Evolutionary conservation across 2,888 invertebrate species (phyloP), one percentile per base, ranked within the genome.

Genomic region (Drosophila sordidapex): DNA sequence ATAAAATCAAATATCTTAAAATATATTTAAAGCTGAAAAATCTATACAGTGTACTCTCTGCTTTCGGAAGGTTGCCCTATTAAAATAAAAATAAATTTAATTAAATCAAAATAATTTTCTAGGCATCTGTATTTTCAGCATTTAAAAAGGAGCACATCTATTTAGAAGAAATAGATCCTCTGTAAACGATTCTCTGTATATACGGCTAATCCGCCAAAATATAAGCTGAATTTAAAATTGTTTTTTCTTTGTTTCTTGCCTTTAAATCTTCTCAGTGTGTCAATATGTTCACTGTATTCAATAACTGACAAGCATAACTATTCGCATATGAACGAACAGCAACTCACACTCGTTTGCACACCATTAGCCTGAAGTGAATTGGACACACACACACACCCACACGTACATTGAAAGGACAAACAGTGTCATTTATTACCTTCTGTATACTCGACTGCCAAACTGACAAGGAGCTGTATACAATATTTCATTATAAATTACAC

Each of bases 401-500:
- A 4, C 2, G 25, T 15, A 46, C 46, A 46, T 48, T 56, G 29
- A n/a, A 18, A 56, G 62, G 69, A 65, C 74, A 81, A 79, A 83
- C 83, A 83, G 82, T 83, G 85, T 78, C 85, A 85, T 85, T 85
- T 85, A 85, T 85, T 86, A 85, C 85, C 83, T 86, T 78, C 82
- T 71, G 73, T 82, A 81, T 78, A 82, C 80, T 86, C 83, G 80
- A 62, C 88, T 88, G 88, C 83, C 86, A 80, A 86, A 83, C 88
- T 88, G 83, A 82, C 83, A 86, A 67, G 68, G 82, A 86, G 71
- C 80, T 57, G 82, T 83, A 73, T 83, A 85, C 83, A 88, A 87
- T 87, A 87, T 89, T 87, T 87, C 87, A 87, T 89, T 87, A 87
- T 87, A 87, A 87, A 87, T 87, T 89, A 84, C 89, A 89, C 82